phyloP scores from a whole-genome alignment of 2,797 vertebrate species.

The Coccyzus lansbergi region DNA sequence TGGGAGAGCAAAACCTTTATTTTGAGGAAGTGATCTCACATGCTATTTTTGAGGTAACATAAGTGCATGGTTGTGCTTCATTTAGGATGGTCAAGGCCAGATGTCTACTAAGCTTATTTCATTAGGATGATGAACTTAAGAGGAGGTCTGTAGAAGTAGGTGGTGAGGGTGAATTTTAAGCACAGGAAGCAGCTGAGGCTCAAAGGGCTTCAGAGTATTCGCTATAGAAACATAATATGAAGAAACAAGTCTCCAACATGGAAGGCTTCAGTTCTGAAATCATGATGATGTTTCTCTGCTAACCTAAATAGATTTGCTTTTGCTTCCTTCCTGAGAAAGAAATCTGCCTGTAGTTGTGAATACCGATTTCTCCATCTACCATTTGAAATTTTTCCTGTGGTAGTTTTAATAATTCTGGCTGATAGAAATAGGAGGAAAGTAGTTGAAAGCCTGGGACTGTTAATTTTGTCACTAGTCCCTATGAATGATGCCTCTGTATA shows the following conservation, averaged over 20 bases:
- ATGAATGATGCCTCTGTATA: not conserved
- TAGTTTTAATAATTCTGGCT: not conserved
- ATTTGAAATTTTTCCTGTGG: not conserved
- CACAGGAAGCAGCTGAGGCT: constrained; percentile 34
- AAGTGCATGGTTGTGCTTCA: not conserved
- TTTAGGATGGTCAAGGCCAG: not conserved
- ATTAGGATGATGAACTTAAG: not conserved
- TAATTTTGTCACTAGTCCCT: not conserved
- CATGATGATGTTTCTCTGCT: not conserved
- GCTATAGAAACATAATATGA: not conserved
- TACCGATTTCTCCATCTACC: not conserved
- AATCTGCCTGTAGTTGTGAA: not conserved
- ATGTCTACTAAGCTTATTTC: constrained; percentile 10
- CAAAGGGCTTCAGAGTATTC: not conserved
- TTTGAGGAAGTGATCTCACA: not conserved
- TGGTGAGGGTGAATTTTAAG: constrained; percentile 24
- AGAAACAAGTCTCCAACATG: not conserved
- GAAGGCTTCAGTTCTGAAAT: not conserved
- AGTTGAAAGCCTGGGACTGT: not conserved
- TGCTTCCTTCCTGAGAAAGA: not conserved
- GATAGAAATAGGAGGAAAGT: not conserved
- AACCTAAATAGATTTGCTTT: not conserved
- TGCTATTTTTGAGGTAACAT: not conserved
- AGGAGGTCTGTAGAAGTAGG: not conserved
- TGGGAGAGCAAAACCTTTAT: constrained; percentile 1